phyloP scores from a whole-genome alignment of 2,113 vertebrate species.

The Balaeniceps rex region DNA sequence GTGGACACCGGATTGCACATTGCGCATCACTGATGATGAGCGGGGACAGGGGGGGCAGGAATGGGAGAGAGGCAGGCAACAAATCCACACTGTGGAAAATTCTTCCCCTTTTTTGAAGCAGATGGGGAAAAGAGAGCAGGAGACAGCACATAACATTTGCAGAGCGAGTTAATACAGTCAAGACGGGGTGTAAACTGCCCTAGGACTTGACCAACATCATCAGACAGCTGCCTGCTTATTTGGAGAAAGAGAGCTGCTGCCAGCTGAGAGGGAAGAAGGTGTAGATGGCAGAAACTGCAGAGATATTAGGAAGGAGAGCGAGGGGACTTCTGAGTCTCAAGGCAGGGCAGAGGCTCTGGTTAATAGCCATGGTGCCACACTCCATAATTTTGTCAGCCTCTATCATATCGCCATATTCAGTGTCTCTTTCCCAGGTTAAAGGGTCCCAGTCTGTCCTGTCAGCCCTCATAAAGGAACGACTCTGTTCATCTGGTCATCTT shows the following conservation, averaged over 20 bases:
- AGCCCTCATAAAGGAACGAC: not conserved
- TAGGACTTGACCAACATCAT: not conserved
- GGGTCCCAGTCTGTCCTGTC: not conserved
- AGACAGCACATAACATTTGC: not conserved
- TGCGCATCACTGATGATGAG: not conserved
- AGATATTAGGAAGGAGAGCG: not conserved
- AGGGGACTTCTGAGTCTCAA: not conserved
- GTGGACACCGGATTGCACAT: not conserved
- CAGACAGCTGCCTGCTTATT: not conserved
- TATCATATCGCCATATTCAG: not conserved
- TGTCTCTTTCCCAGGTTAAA: not conserved
- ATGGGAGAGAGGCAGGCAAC: not conserved
- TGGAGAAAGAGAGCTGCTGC: not conserved
- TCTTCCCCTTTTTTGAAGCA: not conserved
- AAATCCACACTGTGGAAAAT: not conserved
- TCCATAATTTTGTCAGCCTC: not conserved
- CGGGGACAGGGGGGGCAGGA: not conserved
- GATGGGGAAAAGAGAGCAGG: not conserved
- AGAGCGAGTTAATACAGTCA: not conserved
- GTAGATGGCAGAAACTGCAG: not conserved
- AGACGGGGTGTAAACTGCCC: not conserved
- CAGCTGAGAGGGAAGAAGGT: not conserved
- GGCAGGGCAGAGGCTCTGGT: not conserved
- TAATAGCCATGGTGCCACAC: not conserved
- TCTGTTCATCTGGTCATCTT: not conserved